Evolutionary conservation across 2,888 invertebrate genomes (phyloP), one percentile per base, ranked within the genome.

Genomic region (Pocota personata): DNA sequence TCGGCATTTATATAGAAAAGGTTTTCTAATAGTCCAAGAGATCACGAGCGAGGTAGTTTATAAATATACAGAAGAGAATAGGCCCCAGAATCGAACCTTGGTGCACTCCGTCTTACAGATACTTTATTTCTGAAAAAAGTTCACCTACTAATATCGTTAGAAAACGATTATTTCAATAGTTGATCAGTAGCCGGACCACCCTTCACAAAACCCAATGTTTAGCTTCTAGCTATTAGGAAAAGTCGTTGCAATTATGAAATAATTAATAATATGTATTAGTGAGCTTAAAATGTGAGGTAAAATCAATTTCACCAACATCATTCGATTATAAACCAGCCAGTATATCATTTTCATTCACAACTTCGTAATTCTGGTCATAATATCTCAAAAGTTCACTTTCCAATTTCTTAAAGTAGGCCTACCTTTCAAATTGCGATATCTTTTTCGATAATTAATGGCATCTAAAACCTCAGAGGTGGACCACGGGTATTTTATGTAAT

Each of bases 221-320:
- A 6, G 58, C 58, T n/a, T n/a, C n/a, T n/a, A 40, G 10, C 6
- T 10, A 0, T 40, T 12, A 19, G 58, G 37, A 6, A 37, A 40
- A 3, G 35, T 19, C 5, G 40, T 40, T 1, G 58, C 19, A 5
- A 40, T 6, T n/a, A 55, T n/a, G 8, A 32, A 55, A 35, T 16
- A 35, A 16, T 40, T 37, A 21, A 58, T 37, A 12, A 40, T 40
- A 12, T 58, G 58, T 2, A 40, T 37, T 1, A 43, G 40, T 40
- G 24, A 4, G 2, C 24, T 8, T 27, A 43, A 4, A 8, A 43
- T n/a, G 7, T 43, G 60, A n/a, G 40, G 43, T 24, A 62, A 10
- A n/a, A 62, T 62, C n/a, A 62, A 8, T 27, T 62, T 43, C 62
- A 43, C 62, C 62, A n/a, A 16, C 14, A 27, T 43, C 40, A 27